phyloP scores from a whole-genome alignment of 2,888 invertebrate genomes.

The Mellilla xanthometata region DNA sequence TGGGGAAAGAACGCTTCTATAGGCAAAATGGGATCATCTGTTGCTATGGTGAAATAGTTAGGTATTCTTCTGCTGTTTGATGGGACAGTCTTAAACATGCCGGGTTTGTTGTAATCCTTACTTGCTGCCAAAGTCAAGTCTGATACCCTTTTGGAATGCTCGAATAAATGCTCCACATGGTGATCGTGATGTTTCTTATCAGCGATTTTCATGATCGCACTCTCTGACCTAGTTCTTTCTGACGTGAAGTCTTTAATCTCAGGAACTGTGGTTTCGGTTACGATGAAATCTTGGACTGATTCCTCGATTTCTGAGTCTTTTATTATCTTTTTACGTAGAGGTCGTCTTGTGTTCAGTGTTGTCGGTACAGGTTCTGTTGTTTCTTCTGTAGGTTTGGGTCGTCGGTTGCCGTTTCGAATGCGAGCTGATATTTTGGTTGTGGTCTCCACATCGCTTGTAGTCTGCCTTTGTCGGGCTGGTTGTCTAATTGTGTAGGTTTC shows the following conservation, averaged over 20 bases:
- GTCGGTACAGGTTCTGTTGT: conserved; percentile 54
- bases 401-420: conserved; percentile 64
- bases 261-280: conserved; percentile 57
- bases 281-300: conserved; percentile 64
- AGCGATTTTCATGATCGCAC: conserved; percentile 82
- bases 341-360: conserved; percentile 56
- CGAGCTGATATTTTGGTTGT: conserved; percentile 71
- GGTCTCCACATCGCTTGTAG: conserved; percentile 58
- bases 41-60: conserved; percentile 88
- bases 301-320: conserved; percentile 67
- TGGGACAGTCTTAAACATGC: conserved; percentile 86
- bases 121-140: conserved; percentile 88
- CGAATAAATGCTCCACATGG: conserved; percentile 66
- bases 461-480: conserved; percentile 57
- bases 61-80: conserved; percentile 84
- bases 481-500: conserved; percentile 55
- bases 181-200: conserved; percentile 73
- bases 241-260: conserved; percentile 66
- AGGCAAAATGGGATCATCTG: conserved; percentile 90
- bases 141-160: conserved; percentile 86
- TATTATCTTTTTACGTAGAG: conserved; percentile 62
- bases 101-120: conserved; percentile 87
- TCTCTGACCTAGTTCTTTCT: conserved; percentile 75
- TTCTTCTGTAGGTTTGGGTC: conserved; percentile 66
- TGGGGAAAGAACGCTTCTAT: conserved; percentile 92